Evolutionary conservation across 2,113 vertebrate genomes (phyloP), one percentile per base, ranked within the genome.

Genomic region (Perognathus longimembris): DNA sequence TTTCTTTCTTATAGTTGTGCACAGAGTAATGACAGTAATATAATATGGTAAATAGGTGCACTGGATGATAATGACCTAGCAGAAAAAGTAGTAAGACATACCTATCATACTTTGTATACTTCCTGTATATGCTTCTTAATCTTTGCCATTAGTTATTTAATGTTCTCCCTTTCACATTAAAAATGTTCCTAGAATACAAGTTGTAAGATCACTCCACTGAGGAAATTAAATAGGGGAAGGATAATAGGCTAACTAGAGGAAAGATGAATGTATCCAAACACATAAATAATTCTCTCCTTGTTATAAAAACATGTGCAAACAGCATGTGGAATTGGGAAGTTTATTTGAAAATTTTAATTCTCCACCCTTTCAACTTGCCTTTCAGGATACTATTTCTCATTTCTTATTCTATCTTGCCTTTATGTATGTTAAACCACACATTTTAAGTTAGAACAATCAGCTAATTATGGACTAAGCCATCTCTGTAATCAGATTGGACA

Each of bases 371-470:
- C 10, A 50, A 34, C 40, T 70, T 77, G 77, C 24, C 22, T 57
- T 61, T 36, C 9, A 38, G 40, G 57, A 80, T 85, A 40, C 1
- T 81, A 45, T 70, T 87, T 75, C 7, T 89, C 86, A 64, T 81
- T 66, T 88, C 4, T 92, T 70, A 85, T 79, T 70, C 6, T 86
- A 78, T 73, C 10, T 17, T 57, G 59, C 38, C 18, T 17, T 63
- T 34, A 74, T 67, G 14, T 15, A 86, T 34, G 18, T 42, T 79
- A 63, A 75, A 82, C 20, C 36, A 42, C 2, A 54, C 28, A 87
- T 85, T 78, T 21, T 50, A 6, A 85, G 20, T 89, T 93, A 84
- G 90, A 80, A 81, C 21, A 67, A 30, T 21, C 45, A 64, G 12
- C n/a, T 61, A n/a, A 4, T 7, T 22, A 75, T 4, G 12, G 69